These are phyloP conservation scores for Palythoa heliodiscus DNA, from an alignment of 92 coral and sea anemone species.

Conservation along the genomic window DNA sequence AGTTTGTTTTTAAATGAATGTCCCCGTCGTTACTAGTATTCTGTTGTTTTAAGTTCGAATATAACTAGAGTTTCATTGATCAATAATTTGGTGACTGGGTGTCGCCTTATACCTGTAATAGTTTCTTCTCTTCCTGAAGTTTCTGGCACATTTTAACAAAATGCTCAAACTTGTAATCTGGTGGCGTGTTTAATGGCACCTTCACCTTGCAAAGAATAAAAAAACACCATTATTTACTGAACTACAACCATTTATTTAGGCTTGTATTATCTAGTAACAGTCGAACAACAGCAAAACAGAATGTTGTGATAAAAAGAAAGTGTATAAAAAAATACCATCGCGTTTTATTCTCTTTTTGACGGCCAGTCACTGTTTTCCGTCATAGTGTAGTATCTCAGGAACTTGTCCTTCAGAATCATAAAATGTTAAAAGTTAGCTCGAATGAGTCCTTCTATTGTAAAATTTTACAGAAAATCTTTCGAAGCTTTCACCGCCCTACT, in stretches of 20 bases:
- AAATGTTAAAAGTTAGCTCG: too few species aligned
- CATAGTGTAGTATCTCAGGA: neutral
- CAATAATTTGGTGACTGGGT: too few species aligned
- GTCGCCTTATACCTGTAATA: constrained; percentile 62
- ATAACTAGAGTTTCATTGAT: neutral
- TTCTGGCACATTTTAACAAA: constrained; percentile 93
- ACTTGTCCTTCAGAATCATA: neutral
- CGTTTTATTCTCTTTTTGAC: neutral
- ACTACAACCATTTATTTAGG: neutral
- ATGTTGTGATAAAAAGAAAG: neutral
- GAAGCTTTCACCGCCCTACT: too few species aligned
- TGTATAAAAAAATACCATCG: neutral
- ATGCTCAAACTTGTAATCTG: constrained; percentile 99
- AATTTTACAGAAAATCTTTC: too few species aligned
- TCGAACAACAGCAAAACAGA: neutral
- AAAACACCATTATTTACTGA: neutral
- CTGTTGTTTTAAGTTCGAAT: too few species aligned
- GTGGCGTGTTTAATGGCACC: constrained; percentile 64
- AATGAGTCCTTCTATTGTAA: too few species aligned
- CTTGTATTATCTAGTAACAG: neutral
- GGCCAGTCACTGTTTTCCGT: neutral
- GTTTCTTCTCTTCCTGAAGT: constrained; percentile 92
- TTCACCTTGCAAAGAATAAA: constrained; percentile 50
- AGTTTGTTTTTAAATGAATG: too few species aligned
- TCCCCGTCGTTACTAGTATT: too few species aligned